phyloP scores from a whole-genome alignment of 2,797 vertebrate genomes.

The Ptychobarbus kaznakovi region DNA sequence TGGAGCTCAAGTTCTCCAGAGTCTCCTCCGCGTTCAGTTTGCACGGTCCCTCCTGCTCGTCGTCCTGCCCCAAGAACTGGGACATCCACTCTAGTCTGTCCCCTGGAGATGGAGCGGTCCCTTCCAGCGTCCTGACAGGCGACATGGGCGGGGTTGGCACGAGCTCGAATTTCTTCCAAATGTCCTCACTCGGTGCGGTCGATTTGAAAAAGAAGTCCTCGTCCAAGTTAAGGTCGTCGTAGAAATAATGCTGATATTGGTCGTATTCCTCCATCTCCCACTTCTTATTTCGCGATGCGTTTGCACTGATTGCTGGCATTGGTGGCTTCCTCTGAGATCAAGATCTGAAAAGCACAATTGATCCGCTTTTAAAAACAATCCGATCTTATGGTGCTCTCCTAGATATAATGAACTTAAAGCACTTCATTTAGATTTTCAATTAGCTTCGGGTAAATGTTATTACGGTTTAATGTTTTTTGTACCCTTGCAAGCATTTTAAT shows the following conservation, averaged over 20 bases:
- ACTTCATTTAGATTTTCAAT: background rate
- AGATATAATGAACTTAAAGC: background rate
- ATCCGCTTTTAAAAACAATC: constrained; percentile 14
- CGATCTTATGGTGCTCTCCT: background rate
- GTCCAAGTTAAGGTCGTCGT: constrained; percentile 87
- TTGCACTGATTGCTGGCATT: constrained; percentile 79
- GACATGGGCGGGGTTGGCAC: constrained; percentile 91
- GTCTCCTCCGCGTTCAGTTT: constrained; percentile 78
- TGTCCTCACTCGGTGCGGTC: constrained; percentile 94
- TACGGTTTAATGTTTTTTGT: background rate
- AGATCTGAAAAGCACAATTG: constrained; percentile 63
- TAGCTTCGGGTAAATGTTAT: background rate
- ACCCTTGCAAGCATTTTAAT: background rate
- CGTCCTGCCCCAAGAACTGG: constrained; percentile 83
- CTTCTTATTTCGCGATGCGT: constrained; percentile 75
- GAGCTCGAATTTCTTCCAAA: constrained; percentile 99
- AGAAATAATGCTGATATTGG: constrained; percentile 93
- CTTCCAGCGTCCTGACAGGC: constrained; percentile 80
- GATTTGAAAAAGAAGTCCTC: constrained; percentile 95
- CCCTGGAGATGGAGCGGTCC: constrained; percentile 76
- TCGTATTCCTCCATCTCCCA: constrained; percentile 90
- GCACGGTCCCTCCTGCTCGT: constrained; percentile 80
- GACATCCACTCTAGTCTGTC: constrained; percentile 83
- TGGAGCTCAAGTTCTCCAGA: constrained; percentile 88
- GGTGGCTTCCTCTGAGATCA: constrained; percentile 65